These are phyloP conservation scores for Hofmannophila pseudospretella DNA, from an alignment of 2,888 invertebrate species.

Conservation along the genomic window DNA sequence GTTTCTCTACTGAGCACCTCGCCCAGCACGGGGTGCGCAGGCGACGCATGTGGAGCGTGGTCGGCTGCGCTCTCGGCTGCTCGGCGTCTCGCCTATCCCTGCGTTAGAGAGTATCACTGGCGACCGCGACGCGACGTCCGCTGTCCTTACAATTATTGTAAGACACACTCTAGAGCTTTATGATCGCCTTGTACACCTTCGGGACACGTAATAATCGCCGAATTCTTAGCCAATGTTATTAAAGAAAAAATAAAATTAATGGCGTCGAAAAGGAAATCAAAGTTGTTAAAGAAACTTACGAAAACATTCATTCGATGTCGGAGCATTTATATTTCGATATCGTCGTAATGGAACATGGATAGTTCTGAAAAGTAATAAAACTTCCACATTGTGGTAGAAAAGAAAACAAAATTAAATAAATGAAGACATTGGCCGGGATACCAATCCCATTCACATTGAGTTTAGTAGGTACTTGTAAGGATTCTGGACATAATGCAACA, in stretches of 20 bases:
- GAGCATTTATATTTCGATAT: conserved; percentile 26
- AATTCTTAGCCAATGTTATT: conserved; percentile 14
- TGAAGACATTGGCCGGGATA: too few species aligned
- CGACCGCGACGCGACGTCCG: conserved; percentile 22
- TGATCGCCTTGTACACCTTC: not conserved
- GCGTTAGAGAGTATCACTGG: conserved; percentile 69
- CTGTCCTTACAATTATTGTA: conserved; percentile 28
- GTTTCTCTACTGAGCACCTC: conserved; percentile 83
- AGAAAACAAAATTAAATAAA: too few species aligned
- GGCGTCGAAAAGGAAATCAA: conserved; percentile 1
- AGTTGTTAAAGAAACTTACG: not conserved
- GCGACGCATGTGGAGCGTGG: conserved; percentile 83
- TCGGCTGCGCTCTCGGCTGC: conserved; percentile 62
- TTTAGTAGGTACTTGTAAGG: too few species aligned
- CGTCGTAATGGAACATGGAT: too few species aligned
- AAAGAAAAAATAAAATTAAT: conserved; percentile 23
- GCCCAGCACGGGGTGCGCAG: conserved; percentile 91
- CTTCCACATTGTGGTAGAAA: too few species aligned
- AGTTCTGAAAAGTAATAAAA: too few species aligned
- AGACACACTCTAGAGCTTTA: conserved; percentile 28
- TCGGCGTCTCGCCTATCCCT: conserved; percentile 73
- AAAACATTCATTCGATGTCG: conserved; percentile 16
- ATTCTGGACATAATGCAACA: too few species aligned
- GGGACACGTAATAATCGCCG: not conserved
- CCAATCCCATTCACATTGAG: too few species aligned